These are phyloP conservation scores for Drosophila suzukii DNA, from an alignment of 1,140 invertebrate species.

Conservation along the genomic window DNA sequence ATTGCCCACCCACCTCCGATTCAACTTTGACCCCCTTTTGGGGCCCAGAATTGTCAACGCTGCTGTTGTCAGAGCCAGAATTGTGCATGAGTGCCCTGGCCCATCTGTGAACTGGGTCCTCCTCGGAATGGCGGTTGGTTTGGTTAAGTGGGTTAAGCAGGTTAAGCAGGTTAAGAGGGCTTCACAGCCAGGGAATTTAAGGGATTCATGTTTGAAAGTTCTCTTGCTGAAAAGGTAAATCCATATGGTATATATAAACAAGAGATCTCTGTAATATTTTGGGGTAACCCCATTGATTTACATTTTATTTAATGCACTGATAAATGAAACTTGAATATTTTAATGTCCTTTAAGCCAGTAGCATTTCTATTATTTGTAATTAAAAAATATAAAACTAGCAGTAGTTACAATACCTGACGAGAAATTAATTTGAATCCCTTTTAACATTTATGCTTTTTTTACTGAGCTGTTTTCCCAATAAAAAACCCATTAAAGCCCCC, in stretches of 20 bases:
- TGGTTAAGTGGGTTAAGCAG: conserved; percentile 33
- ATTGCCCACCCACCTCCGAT: background rate
- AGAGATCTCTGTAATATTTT: no score
- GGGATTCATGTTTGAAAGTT: background rate
- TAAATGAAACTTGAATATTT: no score
- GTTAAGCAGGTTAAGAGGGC: conserved; percentile 6
- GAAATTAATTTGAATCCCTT: background rate
- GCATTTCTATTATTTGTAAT: no score
- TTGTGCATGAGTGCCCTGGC: conserved; percentile 40
- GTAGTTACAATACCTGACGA: background rate
- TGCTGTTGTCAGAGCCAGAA: conserved; percentile 47
- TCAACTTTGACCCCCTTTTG: background rate
- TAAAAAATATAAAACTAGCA: background rate
- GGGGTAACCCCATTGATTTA: no score
- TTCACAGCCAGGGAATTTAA: background rate
- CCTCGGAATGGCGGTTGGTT: background rate
- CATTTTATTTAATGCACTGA: no score
- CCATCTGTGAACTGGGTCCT: conserved; percentile 4
- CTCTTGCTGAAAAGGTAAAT: background rate
- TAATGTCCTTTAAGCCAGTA: no score
- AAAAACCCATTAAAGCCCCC: background rate
- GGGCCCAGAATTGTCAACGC: conserved; percentile 24
- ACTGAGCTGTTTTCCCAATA: no score
- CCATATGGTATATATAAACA: no score
- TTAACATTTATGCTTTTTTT: background rate